These are phyloP conservation scores for Caenorhabditis briggsae DNA, from an alignment of 1,140 invertebrate species.

Conservation along the genomic window DNA sequence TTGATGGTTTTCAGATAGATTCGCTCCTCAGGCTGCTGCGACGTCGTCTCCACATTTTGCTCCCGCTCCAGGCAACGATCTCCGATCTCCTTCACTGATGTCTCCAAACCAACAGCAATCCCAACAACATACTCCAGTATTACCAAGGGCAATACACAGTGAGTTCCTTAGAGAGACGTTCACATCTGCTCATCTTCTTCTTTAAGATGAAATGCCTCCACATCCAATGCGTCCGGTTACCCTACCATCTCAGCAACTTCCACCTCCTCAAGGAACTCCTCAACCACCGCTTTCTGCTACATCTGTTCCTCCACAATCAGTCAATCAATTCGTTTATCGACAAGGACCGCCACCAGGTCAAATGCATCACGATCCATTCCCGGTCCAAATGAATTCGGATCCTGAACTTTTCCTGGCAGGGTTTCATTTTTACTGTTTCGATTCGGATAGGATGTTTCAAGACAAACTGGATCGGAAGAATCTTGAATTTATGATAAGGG, in stretches of 20 bases:
- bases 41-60: slow-evolving; percentile 58
- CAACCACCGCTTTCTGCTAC: neutral
- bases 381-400: neutral
- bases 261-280: neutral
- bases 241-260: neutral
- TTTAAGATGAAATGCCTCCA: neutral
- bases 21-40: neutral
- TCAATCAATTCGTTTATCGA: slow-evolving; percentile 30
- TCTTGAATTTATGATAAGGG: slow-evolving; percentile 33
- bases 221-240: slow-evolving; percentile 1
- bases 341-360: neutral
- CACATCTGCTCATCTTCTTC: neutral
- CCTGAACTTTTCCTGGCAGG: slow-evolving; percentile 4
- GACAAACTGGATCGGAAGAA: slow-evolving; percentile 43
- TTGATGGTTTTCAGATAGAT: slow-evolving; percentile 21
- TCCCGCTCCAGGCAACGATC: slow-evolving; percentile 7
- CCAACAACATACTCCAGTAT: slow-evolving; percentile 33
- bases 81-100: slow-evolving; percentile 47
- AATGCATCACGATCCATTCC: slow-evolving; percentile 48
- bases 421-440: slow-evolving; percentile 11
- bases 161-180: neutral
- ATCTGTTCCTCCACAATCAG: slow-evolving; percentile 17
- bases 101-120: slow-evolving; percentile 58
- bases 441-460: slow-evolving; percentile 15
- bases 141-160: slow-evolving; percentile 17